Evolutionary conservation across 2,797 vertebrate genomes (phyloP), one percentile per base, ranked within the genome.

Genomic region (Telmatherina bonti): DNA sequence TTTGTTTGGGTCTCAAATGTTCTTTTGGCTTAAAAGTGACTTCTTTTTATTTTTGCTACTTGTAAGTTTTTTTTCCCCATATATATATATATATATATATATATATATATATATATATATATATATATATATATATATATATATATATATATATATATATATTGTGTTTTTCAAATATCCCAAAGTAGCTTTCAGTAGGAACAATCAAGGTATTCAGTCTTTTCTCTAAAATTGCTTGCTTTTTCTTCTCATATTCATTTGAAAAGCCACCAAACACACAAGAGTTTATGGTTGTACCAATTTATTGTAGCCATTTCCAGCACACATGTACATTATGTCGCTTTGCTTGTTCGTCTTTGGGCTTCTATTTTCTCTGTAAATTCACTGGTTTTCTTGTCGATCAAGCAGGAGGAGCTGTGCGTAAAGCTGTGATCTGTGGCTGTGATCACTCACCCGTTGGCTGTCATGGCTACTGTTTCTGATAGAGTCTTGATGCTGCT

Each of bases 211-310:
- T 73, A 47, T 74, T 81, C 72, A 5, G 27, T 65, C 63, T n/a
- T 74, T 45, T 76, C 71, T 81, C 24, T 68, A 31, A 20, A 78
- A 76, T 71, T 63, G 62, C 53, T 45, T 49, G 68, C 29, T 8
- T 62, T 64, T 36, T 49, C 24, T 49, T 27, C 1, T 27, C 13
- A 27, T 26, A 77, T 76, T 41, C 36, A 82, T 65, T 71, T 73
- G 62, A 84, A 86, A 82, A 74, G 53, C 35, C 60, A 74, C 62
- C 64, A 73, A 81, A 64, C 38, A 74, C 74, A 55, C 72, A 76
- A 81, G 74, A 76, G 74, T 79, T 78, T 70, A 55, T 30, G 66
- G 78, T 84, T 91, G 81, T 90, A 84, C 60, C 87, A 82, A 84
- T 87, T 81, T 72, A 33, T 84, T 85, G 55, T 81, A 70, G 55